Evolutionary conservation across 2,113 vertebrate genomes (phyloP).

Genomic region (Tylochromis polylepis): DNA sequence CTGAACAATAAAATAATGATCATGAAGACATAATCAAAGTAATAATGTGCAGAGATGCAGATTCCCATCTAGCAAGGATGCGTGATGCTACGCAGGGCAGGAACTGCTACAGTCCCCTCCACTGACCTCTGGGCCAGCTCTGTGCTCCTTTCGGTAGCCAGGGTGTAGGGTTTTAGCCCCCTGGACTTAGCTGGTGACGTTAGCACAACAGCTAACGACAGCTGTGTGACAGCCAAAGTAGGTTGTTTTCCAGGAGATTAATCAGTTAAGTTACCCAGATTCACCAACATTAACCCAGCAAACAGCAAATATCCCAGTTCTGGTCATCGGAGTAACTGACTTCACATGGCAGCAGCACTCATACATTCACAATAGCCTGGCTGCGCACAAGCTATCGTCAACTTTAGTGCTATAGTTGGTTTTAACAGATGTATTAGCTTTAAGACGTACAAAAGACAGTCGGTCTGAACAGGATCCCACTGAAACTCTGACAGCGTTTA

Average conservation of each 20-base stretch:
- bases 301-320: not conserved
- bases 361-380: not conserved
- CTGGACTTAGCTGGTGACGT: not conserved
- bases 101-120: not conserved
- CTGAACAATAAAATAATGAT: no score
- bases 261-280: not conserved
- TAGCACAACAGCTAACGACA: constrained; percentile 15
- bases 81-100: not conserved
- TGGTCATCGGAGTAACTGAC: not conserved
- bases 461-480: not conserved
- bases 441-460: not conserved
- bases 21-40: not conserved
- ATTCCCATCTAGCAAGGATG: not conserved
- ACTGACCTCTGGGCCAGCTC: constrained; percentile 9
- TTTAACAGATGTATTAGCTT: not conserved
- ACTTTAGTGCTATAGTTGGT: not conserved
- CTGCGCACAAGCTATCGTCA: not conserved
- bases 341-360: not conserved
- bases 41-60: not conserved
- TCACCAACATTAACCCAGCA: not conserved
- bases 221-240: not conserved
- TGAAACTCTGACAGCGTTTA: not conserved
- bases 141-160: not conserved
- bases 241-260: not conserved
- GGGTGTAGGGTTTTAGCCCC: not conserved